A percentile compares a stretch with the other conserved stretches of the same genome.
phyloP scores from a whole-genome alignment of 2,888 invertebrate species.

The Eristalinus aeneus region DNA sequence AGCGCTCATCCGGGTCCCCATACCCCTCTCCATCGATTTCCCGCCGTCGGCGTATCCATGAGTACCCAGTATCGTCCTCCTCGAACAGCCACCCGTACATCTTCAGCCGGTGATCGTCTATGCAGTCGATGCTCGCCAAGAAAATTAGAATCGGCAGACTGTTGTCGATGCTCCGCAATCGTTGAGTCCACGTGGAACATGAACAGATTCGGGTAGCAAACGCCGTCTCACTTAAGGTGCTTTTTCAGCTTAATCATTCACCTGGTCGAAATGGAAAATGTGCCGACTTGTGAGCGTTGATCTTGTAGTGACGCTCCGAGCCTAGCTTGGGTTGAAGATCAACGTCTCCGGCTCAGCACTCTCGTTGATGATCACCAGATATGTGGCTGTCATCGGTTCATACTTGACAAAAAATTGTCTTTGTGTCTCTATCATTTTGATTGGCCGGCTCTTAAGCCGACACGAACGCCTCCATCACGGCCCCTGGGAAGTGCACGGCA shows the following conservation, averaged over 20 bases:
- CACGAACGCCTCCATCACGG: not conserved
- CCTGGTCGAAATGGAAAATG: slow-evolving; percentile 88
- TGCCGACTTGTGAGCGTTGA: slow-evolving; percentile 90
- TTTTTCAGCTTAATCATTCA: slow-evolving; percentile 88
- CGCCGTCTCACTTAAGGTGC: slow-evolving; percentile 88
- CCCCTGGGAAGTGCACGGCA: not conserved
- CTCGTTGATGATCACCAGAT: slow-evolving; percentile 84
- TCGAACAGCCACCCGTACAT: slow-evolving; percentile 81
- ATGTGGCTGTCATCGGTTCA: too few species aligned
- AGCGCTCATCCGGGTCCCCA: slow-evolving; percentile 75
- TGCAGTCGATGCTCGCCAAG: slow-evolving; percentile 87
- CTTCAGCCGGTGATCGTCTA: slow-evolving; percentile 84
- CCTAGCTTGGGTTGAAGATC: slow-evolving; percentile 89
- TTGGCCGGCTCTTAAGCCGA: not conserved
- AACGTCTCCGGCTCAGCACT: slow-evolving; percentile 84
- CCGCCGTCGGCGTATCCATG: slow-evolving; percentile 80
- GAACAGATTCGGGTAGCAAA: slow-evolving; percentile 91
- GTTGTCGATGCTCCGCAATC: slow-evolving; percentile 89
- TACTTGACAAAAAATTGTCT: too few species aligned
- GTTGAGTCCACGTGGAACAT: slow-evolving; percentile 93
- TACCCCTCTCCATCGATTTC: slow-evolving; percentile 71
- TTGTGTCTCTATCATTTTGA: too few species aligned
- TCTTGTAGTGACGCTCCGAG: slow-evolving; percentile 89
- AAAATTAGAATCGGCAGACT: slow-evolving; percentile 89
- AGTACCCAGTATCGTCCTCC: slow-evolving; percentile 83